Conservation (phyloP, 2,888 invertebrate species). For the Acheta domesticus region DNA sequence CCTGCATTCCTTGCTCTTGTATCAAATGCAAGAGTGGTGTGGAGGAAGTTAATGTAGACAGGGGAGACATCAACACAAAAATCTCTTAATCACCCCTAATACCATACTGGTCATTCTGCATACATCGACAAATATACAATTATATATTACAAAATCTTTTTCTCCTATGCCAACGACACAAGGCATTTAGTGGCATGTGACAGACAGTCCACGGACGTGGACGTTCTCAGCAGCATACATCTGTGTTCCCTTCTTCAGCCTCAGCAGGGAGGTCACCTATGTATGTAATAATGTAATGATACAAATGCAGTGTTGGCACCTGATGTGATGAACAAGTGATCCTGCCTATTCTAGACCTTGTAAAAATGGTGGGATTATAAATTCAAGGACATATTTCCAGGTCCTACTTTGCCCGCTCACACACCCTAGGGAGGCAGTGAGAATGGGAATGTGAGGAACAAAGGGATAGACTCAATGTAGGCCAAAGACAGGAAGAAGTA, state of each 20-base stretch:
- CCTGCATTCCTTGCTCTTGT: neutral
- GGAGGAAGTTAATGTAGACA: no score
- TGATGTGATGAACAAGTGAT: slow-evolving; percentile 25
- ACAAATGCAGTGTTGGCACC: slow-evolving; percentile 29
- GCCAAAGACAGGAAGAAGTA: neutral
- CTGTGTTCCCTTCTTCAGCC: slow-evolving; percentile 11
- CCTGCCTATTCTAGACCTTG: slow-evolving; percentile 25
- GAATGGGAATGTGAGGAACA: no score
- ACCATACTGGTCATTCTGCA: slow-evolving; percentile 2
- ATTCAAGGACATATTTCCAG: slow-evolving; percentile 25
- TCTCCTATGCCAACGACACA: slow-evolving; percentile 30
- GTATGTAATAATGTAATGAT: slow-evolving; percentile 22
- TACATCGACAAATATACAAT: slow-evolving; percentile 29
- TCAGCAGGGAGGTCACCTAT: neutral
- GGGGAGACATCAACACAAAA: neutral
- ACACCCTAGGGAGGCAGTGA: no score
- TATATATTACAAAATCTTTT: slow-evolving; percentile 25
- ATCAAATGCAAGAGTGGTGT: neutral
- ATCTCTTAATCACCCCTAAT: neutral
- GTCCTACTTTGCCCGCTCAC: slow-evolving; percentile 23
- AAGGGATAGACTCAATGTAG: neutral
- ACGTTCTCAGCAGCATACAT: neutral
- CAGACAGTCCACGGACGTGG: slow-evolving; percentile 28
- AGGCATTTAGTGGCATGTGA: slow-evolving; percentile 29
- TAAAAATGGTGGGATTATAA: slow-evolving; percentile 29